Evolutionary conservation across 2,113 vertebrate genomes (phyloP), one percentile per base, ranked within the genome.

Genomic region (Pleuronectes platessa): DNA sequence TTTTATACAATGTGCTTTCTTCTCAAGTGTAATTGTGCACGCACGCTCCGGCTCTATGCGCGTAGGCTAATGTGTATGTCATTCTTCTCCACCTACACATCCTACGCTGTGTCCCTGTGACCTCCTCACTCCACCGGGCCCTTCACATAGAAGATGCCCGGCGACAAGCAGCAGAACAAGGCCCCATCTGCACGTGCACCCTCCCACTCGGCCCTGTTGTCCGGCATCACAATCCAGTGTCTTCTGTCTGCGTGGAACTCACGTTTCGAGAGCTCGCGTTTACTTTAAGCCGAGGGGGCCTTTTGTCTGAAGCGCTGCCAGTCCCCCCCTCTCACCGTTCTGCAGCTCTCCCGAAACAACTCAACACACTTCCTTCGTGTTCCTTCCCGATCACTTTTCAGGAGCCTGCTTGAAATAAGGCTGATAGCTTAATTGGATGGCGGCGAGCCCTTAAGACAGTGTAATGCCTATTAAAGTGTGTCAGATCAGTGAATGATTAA

Each of bases 381-480:
- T 53, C 0, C 35, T 51, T 15, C 20, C 51, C 35, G n/a, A 61
- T 76, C 24, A 37, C 68, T 63, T 62, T 63, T 68, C 55, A 1
- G 58, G 59, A 65, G 56, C 13, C 27, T 23, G 14, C 31, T 3
- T 51, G 12, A 68, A 66, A 66, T 37, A 13, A 13, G 61, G 21
- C 49, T 1, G 24, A 61, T 31, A 24, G 55, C 78, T 71, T 83
- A 73, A 84, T 78, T 72, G 77, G 81, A 80, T 76, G 67, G 69
- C 5, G 2, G 27, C 61, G 67, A 86, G 59, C 76, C 26, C 31
- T 63, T 31, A 78, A 61, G 58, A 76, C 24, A n/a, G 45, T 26
- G 55, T 78, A 83, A 78, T 83, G 54, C 75, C 79, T 61, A 64
- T 88, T 85, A 78, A 83, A 74, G 62, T 31, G 61, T 49, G 18